Base-by-base conservation (phyloP, 2,888 invertebrate species). In the Tuberolachnus salignus region DNA sequence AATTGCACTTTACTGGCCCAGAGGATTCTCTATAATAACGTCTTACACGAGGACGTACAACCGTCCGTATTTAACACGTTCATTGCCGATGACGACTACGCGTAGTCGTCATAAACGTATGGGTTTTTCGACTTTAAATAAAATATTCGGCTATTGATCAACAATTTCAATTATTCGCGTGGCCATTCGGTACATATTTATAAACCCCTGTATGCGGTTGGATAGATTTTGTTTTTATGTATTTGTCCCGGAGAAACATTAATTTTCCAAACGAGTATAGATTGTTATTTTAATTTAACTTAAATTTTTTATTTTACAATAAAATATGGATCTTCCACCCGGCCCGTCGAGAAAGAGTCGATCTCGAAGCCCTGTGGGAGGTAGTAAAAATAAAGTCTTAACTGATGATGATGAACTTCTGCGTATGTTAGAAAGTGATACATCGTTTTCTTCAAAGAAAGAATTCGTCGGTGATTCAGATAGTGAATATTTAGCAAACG, bases 41-140 rank as follows among this genome's bases (percentile, higher is more conserved):
- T n/a, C n/a, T n/a, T n/a, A n/a, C n/a, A n/a, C n/a, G n/a, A n/a
- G n/a, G n/a, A n/a, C n/a, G n/a, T n/a, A n/a, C n/a, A n/a, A n/a
- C n/a, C n/a, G n/a, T n/a, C n/a, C n/a, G n/a, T n/a, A n/a, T n/a
- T 55, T 55, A 55, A 55, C 53, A 55, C 53, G 53, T 55, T 42
- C 61, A 3, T n/a, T 11, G 42, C n/a, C n/a, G n/a, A 42, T 42
- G 61, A 42, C 34, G 11, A 61, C n/a, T n/a, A n/a, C 10, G 42
- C 61, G 3, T 19, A 1, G 42, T 61, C 11, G 16, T 61, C 42
- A 61, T 61, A 61, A 61, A 42, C 42, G n/a, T 42, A 34, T 11
- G 42, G n/a, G 19, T 42, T 61, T 61, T 61, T 10, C 3, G n/a
- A 10, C n/a, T 59, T 16, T 59, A 34, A 34, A 42, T 61, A 34